Conservation (phyloP, 1,140 invertebrate species). For the Paralvinella palmiformis region DNA sequence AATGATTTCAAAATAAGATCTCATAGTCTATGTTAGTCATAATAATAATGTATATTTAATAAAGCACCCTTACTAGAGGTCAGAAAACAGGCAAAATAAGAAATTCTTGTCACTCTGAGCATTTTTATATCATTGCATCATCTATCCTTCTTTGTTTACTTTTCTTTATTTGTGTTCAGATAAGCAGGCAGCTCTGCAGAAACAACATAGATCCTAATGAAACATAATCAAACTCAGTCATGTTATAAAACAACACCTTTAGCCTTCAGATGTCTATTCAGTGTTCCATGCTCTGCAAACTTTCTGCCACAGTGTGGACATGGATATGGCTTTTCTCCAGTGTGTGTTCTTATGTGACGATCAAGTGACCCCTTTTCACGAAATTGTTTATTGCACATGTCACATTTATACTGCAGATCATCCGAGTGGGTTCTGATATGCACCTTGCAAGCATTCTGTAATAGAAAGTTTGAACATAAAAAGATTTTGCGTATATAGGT, state of each 20-base stretch:
- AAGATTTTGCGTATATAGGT: background rate
- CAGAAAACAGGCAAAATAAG: too few relatives aligned
- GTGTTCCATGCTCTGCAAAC: slow-evolving; percentile 87
- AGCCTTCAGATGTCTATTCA: slow-evolving; percentile 82
- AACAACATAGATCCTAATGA: too few relatives aligned
- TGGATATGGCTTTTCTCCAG: slow-evolving; percentile 51
- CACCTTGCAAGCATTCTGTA: slow-evolving; percentile 51
- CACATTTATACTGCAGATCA: slow-evolving; percentile 41
- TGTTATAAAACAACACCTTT: slow-evolving; percentile 53
- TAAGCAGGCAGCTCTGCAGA: too few relatives aligned
- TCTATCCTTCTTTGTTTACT: too few relatives aligned
- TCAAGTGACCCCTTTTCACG: slow-evolving; percentile 59
- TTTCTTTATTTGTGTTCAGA: too few relatives aligned
- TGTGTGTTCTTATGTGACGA: slow-evolving; percentile 88
- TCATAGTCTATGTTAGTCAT: too few relatives aligned
- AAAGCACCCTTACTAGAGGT: too few relatives aligned
- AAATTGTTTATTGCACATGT: slow-evolving; percentile 42
- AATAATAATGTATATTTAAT: too few relatives aligned
- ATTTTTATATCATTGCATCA: too few relatives aligned
- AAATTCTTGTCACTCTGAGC: too few relatives aligned
- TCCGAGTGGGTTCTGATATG: slow-evolving; percentile 41
- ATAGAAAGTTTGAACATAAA: slow-evolving; percentile 11
- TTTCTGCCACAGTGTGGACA: slow-evolving; percentile 90
- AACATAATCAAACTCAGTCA: too few relatives aligned
- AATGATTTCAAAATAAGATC: too few relatives aligned